Base-by-base conservation (phyloP, 2,797 vertebrate genomes). In the Loriculus beryllinus region DNA sequence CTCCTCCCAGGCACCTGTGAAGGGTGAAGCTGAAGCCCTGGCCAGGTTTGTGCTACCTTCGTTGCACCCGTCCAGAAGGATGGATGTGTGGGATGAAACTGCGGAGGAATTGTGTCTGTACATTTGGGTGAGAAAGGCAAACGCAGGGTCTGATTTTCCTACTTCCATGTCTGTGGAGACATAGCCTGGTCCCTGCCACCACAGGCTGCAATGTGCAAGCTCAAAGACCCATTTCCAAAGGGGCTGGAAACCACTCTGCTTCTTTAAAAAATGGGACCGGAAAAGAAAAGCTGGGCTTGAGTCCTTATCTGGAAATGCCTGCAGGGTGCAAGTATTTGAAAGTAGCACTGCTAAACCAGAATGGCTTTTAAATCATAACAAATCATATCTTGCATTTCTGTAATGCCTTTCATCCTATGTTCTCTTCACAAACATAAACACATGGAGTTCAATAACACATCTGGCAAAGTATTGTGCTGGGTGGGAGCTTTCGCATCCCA, bases 381-480 rank as follows among this genome's bases (percentile, higher is more conserved):
- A 91, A 96, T 88, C 69, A 83, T 93, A 67, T 95, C 88, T 93
- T 94, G 85, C 82, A 76, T 95, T 96, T 95, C 95, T 93, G 80
- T 67, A 84, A 84, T 92, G 80, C 63, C 85, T 96, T 93, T 95
- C 64, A 83, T 96, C 95, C 82, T 90, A 48, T 90, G 83, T 86
- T 76, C 75, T 85, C 81, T 77, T 90, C 59, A 80, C 93, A 94
- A 93, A 88, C 59, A 84, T 88, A 95, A 97, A 92, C 87, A 88
- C 40, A 88, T 16, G 33, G 88, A 92, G 87, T 94, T 94, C 95
- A 94, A 88, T 87, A 91, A 64, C 89, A 91, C 74, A 86, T 96
- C 92, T 94, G 89, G 72, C 8, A 8, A 64, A 79, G 85, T 19
- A 37, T 16, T 84, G 48, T 71, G 74, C 76, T 39, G 23, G 82